Evolutionary conservation across 2,888 invertebrate genomes (phyloP).

Genomic region (Rhyacophila evoluta): DNA sequence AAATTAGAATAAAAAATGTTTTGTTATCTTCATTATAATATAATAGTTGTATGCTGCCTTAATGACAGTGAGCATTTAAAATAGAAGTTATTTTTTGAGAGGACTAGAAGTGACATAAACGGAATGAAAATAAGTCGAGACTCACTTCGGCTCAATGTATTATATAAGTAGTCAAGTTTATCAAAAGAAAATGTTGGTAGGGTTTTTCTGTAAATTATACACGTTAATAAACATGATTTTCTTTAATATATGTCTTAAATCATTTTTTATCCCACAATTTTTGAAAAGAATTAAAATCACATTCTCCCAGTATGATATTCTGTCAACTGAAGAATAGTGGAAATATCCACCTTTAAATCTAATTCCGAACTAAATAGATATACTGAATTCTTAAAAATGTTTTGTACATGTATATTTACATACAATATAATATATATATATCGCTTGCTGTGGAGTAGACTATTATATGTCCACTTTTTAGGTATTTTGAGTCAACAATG

Average conservation of each 20-base stretch:
- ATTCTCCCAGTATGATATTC: too few species aligned
- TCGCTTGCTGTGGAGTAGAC: too few species aligned
- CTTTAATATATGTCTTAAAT: neutral
- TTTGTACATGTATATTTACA: too few species aligned
- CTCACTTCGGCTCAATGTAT: constrained; percentile 43
- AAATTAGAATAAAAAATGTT: neutral
- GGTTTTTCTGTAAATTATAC: constrained; percentile 40
- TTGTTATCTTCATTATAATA: constrained; percentile 1
- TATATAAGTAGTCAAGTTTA: constrained; percentile 38
- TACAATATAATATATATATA: too few species aligned
- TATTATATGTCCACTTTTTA: too few species aligned
- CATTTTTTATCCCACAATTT: too few species aligned
- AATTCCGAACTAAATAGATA: too few species aligned
- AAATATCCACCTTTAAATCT: too few species aligned
- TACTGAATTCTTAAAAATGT: too few species aligned
- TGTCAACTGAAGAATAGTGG: too few species aligned
- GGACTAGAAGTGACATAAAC: constrained; percentile 30
- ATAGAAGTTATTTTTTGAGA: constrained; percentile 32
- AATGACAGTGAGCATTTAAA: constrained; percentile 32
- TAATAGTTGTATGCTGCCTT: constrained; percentile 34
- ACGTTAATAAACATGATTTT: constrained; percentile 28
- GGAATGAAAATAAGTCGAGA: constrained; percentile 27
- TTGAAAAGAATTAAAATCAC: too few species aligned
- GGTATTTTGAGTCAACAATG: too few species aligned
- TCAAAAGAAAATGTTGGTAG: constrained; percentile 33